Evolutionary conservation across 2,113 vertebrate species (phyloP).

Genomic region (Tachysurus fulvidraco): DNA sequence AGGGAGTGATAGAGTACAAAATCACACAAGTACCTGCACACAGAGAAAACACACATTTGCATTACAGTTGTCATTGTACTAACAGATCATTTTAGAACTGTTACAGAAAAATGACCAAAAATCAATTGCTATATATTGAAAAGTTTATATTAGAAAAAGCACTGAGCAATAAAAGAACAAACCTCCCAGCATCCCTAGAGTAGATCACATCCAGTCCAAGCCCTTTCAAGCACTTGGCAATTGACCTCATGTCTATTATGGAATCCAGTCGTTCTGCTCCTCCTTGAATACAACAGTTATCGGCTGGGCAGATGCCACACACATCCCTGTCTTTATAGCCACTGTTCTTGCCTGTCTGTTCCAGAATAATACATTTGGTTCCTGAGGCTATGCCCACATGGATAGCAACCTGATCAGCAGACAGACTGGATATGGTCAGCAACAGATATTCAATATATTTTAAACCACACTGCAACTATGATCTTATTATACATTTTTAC

Average conservation of each 20-base stretch:
- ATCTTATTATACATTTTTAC: not conserved
- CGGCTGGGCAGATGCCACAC: constrained; percentile 72
- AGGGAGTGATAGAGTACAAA: constrained; percentile 81
- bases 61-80: not conserved
- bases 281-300: constrained; percentile 71
- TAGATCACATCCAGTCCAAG: constrained; percentile 69
- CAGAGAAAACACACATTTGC: not conserved
- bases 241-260: constrained; percentile 72
- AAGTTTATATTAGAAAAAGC: too few relatives aligned
- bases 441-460: not conserved
- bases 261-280: constrained; percentile 79
- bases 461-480: not conserved
- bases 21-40: constrained; percentile 80
- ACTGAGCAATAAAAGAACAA: not conserved
- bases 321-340: constrained; percentile 77
- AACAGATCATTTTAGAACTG: not conserved
- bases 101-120: not conserved
- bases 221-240: constrained; percentile 66
- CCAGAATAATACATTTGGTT: constrained; percentile 71
- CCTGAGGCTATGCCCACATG: constrained; percentile 77
- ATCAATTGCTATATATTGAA: too few relatives aligned
- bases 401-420: constrained; percentile 71
- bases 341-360: constrained; percentile 82
- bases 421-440: constrained; percentile 1
- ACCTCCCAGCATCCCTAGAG: constrained; percentile 86